Conservation (phyloP, 2,888 invertebrate species). For the Piscicola geometra region DNA sequence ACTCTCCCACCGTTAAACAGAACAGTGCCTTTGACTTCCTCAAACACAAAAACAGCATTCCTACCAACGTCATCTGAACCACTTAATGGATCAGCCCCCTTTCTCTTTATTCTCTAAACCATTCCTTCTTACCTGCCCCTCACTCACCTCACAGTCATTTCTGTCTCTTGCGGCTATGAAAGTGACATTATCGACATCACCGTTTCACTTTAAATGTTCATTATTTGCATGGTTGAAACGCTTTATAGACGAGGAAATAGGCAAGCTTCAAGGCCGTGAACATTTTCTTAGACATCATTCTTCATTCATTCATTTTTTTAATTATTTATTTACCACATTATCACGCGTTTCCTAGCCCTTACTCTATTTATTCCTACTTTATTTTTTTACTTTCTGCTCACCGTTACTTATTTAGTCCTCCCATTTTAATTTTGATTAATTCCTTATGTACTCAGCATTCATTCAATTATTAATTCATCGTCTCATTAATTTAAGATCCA, state of each 20-base stretch:
- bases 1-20: background rate
- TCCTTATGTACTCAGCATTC: too few species aligned
- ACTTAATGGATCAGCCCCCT: background rate
- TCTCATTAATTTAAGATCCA: too few species aligned
- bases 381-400: too few species aligned
- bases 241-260: background rate
- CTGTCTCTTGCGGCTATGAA: background rate
- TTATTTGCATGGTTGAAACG: background rate
- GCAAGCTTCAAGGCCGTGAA: background rate
- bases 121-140: too few species aligned
- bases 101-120: too few species aligned
- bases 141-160: background rate
- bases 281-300: background rate
- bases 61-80: background rate
- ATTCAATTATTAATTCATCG: too few species aligned
- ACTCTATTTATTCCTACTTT: too few species aligned
- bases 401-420: too few species aligned
- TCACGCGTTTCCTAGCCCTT: too few species aligned
- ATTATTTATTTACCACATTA: too few species aligned
- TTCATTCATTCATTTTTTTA: background rate
- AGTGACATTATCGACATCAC: background rate
- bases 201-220: background rate
- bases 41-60: background rate
- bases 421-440: too few species aligned
- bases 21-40: background rate